A percentile compares a stretch with the other conserved stretches of the same genome.
phyloP scores from a whole-genome alignment of 2,113 vertebrate species.

The Trematomus loennbergii region DNA sequence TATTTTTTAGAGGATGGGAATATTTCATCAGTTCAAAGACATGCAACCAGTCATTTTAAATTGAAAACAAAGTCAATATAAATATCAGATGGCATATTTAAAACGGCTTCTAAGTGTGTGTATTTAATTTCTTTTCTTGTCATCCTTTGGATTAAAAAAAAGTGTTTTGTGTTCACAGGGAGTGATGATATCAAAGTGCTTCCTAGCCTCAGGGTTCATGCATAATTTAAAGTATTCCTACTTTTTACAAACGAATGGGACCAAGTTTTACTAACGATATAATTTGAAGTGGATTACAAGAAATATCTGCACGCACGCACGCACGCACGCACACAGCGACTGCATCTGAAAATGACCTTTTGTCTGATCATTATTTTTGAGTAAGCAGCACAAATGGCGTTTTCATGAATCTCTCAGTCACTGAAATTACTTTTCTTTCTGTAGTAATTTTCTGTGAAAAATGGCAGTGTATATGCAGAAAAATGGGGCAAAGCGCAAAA shows the following conservation, averaged over 20 bases:
- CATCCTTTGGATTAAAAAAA: slow-evolving; percentile 28
- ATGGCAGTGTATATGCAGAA: slow-evolving; percentile 37
- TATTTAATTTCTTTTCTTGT: neutral
- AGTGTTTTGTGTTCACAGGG: slow-evolving; percentile 56
- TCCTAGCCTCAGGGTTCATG: slow-evolving; percentile 56
- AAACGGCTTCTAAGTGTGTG: slow-evolving; percentile 38
- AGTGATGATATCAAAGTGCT: slow-evolving; percentile 32
- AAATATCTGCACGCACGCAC: neutral
- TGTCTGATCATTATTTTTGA: slow-evolving; percentile 62
- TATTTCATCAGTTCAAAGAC: slow-evolving; percentile 28
- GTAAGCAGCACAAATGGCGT: slow-evolving; percentile 58
- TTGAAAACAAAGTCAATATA: slow-evolving; percentile 43
- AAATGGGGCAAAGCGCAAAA: slow-evolving; percentile 34
- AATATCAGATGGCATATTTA: slow-evolving; percentile 41
- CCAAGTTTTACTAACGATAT: neutral
- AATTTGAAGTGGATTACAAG: slow-evolving; percentile 2
- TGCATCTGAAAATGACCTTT: slow-evolving; percentile 59
- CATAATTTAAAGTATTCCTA: slow-evolving; percentile 45
- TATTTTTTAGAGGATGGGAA: slow-evolving; percentile 20
- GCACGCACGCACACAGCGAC: neutral
- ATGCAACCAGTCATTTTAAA: slow-evolving; percentile 33
- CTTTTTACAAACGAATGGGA: slow-evolving; percentile 4
- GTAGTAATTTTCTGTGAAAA: slow-evolving; percentile 45
- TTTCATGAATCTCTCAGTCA: slow-evolving; percentile 59
- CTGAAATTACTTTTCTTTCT: slow-evolving; percentile 53